These are phyloP conservation scores for Drosophila nikananu DNA, from an alignment of 1,140 invertebrate genomes.

Conservation along the genomic window DNA sequence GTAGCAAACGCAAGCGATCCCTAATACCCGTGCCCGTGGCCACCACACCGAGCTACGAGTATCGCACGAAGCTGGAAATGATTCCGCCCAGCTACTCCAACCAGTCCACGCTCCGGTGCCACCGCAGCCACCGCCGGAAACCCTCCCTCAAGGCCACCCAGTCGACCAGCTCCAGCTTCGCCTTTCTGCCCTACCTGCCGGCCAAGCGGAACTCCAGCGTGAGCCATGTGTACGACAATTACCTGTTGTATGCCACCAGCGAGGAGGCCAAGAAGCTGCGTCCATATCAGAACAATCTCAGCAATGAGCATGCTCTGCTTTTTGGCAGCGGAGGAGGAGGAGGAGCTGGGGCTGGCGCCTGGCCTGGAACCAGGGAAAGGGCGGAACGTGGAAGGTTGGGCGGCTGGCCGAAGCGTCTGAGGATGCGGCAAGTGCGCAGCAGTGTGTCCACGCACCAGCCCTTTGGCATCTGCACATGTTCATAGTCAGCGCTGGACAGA, in stretches of 20 bases:
- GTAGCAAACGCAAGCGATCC: conserved; percentile 67
- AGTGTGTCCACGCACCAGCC: conserved; percentile 80
- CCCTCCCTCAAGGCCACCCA: conserved; percentile 74
- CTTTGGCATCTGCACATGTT: conserved; percentile 85
- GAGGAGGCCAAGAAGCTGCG: conserved; percentile 45
- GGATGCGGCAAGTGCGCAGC: conserved; percentile 76
- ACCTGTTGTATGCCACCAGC: conserved; percentile 70
- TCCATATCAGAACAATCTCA: conserved; percentile 72
- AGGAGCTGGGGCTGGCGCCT: conserved; percentile 6
- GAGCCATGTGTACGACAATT: conserved; percentile 82
- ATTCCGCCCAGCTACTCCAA: conserved; percentile 81
- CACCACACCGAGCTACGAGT: conserved; percentile 63
- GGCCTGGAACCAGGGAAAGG: background rate
- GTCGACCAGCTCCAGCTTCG: conserved; percentile 80
- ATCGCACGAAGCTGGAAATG: conserved; percentile 72
- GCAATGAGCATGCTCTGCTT: conserved; percentile 73
- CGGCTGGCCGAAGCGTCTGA: conserved; percentile 64
- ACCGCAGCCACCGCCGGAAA: conserved; percentile 46
- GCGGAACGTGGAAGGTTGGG: conserved; percentile 29
- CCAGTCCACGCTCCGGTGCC: conserved; percentile 71
- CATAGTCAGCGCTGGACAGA: conserved; percentile 79
- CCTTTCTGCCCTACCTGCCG: conserved; percentile 78
- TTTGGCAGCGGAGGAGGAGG: conserved; percentile 53
- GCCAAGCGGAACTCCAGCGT: conserved; percentile 81
- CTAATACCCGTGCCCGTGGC: conserved; percentile 67